phyloP scores from a whole-genome alignment of 2,888 invertebrate species.

The Choreutis nemorana region DNA sequence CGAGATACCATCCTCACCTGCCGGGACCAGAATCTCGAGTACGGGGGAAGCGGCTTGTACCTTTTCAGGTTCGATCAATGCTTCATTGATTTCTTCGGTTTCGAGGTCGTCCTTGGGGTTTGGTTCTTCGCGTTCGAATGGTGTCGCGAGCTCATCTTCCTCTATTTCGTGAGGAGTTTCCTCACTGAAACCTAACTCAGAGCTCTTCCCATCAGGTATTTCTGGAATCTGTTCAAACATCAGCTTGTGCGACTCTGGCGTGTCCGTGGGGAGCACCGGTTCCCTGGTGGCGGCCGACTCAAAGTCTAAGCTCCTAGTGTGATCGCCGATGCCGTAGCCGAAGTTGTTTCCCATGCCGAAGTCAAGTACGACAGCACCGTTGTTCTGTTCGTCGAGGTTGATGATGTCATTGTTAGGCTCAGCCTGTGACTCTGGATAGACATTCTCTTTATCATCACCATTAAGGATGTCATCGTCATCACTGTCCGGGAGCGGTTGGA shows the following conservation, averaged over 20 bases:
- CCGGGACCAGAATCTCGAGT: too few relatives aligned
- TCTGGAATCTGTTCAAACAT: conserved; percentile 60
- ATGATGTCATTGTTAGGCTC: conserved; percentile 51
- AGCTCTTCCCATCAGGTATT: conserved; percentile 59
- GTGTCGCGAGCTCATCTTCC: conserved; percentile 28
- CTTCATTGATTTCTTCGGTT: too few relatives aligned
- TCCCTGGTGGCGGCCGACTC: conserved; percentile 34
- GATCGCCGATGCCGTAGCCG: conserved; percentile 29
- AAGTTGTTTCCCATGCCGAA: conserved; percentile 30
- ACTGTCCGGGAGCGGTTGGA: conserved; percentile 62
- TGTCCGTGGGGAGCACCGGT: conserved; percentile 43
- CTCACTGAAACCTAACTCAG: conserved; percentile 48
- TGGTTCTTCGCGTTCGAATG: too few relatives aligned
- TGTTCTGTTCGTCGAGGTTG: conserved; percentile 36
- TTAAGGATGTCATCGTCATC: conserved; percentile 45
- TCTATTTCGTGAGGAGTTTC: conserved; percentile 49
- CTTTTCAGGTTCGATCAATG: too few relatives aligned
- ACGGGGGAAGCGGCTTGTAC: too few relatives aligned
- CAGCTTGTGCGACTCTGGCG: conserved; percentile 59
- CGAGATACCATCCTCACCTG: too few relatives aligned
- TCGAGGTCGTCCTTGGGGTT: too few relatives aligned
- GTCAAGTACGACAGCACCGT: conserved; percentile 23
- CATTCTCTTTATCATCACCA: conserved; percentile 42
- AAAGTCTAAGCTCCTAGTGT: conserved; percentile 38
- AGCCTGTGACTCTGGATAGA: conserved; percentile 27